Evolutionary conservation across 2,113 vertebrate species (phyloP), one percentile per base, ranked within the genome.

Genomic region (Aegithalos caudatus): DNA sequence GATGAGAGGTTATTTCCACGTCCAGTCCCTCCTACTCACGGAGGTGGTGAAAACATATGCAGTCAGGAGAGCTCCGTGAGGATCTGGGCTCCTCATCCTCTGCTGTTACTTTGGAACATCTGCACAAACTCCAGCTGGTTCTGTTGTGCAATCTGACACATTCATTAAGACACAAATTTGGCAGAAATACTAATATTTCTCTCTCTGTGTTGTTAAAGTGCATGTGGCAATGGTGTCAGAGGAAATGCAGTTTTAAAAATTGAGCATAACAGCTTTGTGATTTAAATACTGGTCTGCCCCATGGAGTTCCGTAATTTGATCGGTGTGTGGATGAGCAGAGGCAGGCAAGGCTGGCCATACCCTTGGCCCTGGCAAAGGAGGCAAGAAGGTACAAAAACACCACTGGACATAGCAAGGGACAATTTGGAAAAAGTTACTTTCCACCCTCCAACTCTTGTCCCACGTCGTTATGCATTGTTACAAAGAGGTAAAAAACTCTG

Each of bases 401-500:
- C 6, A 17, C 1, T 77, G 40, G 22, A 42, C 4, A n/a, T 25
- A 72, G 11, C 14, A 90, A 79, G 13, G 7, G 12, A 25, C 37
- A 51, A 47, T 50, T 29, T 35, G 29, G 31, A 23, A 45, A 58
- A 77, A 37, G 2, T 12, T 6, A 6, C 7, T 56, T 38, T 53
- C 28, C 10, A 38, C 28, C 8, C 3, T 24, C 5, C 5, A 51
- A 10, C 5, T 47, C 47, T 40, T 48, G 28, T 35, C 31, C 40
- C 10, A 10, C 24, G 21, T 19, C 0, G 0, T 11, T 11, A 14
- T 2, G 4, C 6, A 7, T 61, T 5, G 0, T 6, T 37, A 12
- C 27, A 67, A 57, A 73, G 31, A 65, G 37, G 16, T 10, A 51
- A 42, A 42, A 54, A 72, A 61, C 4, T 18, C 16, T 37, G 8